Percentiles rank a stretch among this genome's conserved stretches.
phyloP scores from a whole-genome alignment of 2,888 invertebrate genomes.

The Apamea crenata region DNA sequence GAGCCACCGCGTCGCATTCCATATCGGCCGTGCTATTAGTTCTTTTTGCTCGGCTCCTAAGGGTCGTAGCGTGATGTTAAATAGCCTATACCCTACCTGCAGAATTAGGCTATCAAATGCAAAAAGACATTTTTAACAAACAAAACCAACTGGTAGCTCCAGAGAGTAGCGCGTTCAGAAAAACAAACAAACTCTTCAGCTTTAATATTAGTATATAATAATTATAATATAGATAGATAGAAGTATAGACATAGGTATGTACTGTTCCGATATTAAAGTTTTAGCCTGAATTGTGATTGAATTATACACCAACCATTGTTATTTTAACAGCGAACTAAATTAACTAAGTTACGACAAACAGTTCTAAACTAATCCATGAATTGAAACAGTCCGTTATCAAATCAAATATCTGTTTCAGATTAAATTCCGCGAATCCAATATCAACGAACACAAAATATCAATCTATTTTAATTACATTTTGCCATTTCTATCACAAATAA shows the following conservation, averaged over 20 bases:
- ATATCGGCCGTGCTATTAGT: no score
- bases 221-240: neutral
- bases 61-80: neutral
- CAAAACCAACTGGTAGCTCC: neutral
- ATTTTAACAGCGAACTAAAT: neutral
- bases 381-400: slow-evolving; percentile 8
- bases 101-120: neutral
- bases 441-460: neutral
- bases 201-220: neutral
- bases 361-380: slow-evolving; percentile 3
- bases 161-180: neutral
- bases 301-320: slow-evolving; percentile 16
- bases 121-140: neutral
- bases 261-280: slow-evolving; percentile 30
- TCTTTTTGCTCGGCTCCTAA: neutral
- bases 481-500: neutral
- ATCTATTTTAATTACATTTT: neutral
- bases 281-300: slow-evolving; percentile 14
- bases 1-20: no score
- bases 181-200: neutral
- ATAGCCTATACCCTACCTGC: neutral
- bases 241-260: neutral
- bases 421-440: neutral
- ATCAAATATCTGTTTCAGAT: slow-evolving; percentile 11
- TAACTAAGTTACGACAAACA: slow-evolving; percentile 25